Base-by-base conservation (phyloP, 2,113 vertebrate species). In the Salminus brasiliensis region DNA sequence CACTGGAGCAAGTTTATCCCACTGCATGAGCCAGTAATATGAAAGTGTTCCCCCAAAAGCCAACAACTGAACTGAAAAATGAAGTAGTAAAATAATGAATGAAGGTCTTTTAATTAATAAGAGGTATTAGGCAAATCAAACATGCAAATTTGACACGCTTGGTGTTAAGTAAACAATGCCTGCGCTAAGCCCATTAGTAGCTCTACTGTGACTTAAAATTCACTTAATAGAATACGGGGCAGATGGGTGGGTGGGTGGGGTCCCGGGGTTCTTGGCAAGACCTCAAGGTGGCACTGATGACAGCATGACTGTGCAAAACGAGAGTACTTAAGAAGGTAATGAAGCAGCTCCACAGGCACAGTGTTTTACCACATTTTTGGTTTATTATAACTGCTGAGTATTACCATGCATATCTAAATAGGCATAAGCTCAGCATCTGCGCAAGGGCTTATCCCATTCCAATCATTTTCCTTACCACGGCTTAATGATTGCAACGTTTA, bases 41-140 rank as follows among this genome's bases (percentile, higher is more conserved):
- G 55, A 16, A 49, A 18, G 7, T 36, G 45, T 53, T 30, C 59
- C 65, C n/a, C 13, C 27, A 47, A 16, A 32, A 76, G 18, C n/a
- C 25, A 39, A 29, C 67, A 49, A 80, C 41, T 45, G 47, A 52
- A 70, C 69, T 23, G 15, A 6, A 69, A 69, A 78, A 39, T 9
- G 34, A 25, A 21, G 23, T n/a, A 2, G 36, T 43, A 4, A 73
- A 77, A 71, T 60, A 52, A 59, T 57, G 55, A 77, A 66, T 36
- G 34, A 75, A 65, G 10, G 39, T 34, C 27, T 52, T 65, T 47
- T 59, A 62, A 81, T 85, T 85, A 49, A 72, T 70, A 80, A 25
- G 57, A 73, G 76, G 80, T 52, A 84, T 87, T 83, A 84, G 60
- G 76, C 68, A 84, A 83, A 79, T 88, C 36, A 85, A 80, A 85